A percentile compares a stretch with the other conserved stretches of the same genome.
These are phyloP conservation scores for Propithecus deckenii DNA, from an alignment of 2,797 vertebrate genomes.

Conservation along the genomic window DNA sequence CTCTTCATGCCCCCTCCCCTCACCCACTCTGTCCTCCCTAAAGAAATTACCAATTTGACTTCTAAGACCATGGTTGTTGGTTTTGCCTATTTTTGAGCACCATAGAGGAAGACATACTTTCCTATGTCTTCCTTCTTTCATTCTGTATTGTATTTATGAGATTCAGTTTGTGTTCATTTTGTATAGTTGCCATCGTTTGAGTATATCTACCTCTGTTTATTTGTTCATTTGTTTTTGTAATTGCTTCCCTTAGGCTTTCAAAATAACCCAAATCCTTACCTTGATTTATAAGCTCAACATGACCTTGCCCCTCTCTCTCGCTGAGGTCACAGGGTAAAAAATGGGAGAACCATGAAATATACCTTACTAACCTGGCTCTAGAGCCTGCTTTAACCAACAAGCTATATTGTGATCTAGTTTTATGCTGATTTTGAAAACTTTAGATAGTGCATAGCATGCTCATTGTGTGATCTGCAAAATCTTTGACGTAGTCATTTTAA, in stretches of 20 bases:
- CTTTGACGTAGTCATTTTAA: not conserved
- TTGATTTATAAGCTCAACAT: too few relatives aligned
- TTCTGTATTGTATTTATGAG: not conserved
- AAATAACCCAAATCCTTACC: too few relatives aligned
- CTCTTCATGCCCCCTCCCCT: too few relatives aligned
- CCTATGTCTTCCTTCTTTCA: not conserved
- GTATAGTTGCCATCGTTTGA: not conserved
- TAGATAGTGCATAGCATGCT: not conserved
- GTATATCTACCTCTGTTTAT: not conserved
- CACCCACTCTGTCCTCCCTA: not conserved
- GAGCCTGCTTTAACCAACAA: not conserved
- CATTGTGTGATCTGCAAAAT: not conserved
- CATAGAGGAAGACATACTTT: not conserved
- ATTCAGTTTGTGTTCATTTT: not conserved
- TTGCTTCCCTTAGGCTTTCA: not conserved
- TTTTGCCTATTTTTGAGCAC: not conserved
- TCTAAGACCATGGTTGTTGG: not conserved
- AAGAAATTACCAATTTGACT: not conserved
- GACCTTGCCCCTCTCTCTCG: not conserved
- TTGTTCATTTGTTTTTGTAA: not conserved
- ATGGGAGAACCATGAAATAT: not conserved
- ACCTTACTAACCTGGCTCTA: not conserved
- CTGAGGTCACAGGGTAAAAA: not conserved
- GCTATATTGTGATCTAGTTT: not conserved
- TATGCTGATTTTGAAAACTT: not conserved